phyloP scores from a whole-genome alignment of 2,797 vertebrate species.

The Alosa sapidissima region DNA sequence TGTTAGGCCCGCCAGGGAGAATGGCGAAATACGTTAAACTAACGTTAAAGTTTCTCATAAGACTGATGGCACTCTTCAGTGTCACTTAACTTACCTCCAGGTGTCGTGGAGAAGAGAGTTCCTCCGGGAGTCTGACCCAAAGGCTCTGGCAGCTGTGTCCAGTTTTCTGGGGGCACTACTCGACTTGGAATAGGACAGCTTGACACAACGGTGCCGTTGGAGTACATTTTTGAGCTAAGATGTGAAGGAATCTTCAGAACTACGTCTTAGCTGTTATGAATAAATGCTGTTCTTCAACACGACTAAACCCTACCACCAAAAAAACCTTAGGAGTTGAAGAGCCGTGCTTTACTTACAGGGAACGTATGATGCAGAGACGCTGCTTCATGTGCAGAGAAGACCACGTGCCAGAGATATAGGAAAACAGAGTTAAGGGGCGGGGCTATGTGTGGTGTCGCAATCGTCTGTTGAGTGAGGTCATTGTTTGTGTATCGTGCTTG shows the following conservation, averaged over 20 bases:
- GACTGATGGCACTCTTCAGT: not conserved
- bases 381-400: not conserved
- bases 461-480: slow-evolving; percentile 4
- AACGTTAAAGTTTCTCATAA: not conserved
- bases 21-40: not conserved
- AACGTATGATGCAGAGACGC: not conserved
- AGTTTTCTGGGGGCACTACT: slow-evolving; percentile 40
- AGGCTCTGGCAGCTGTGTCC: slow-evolving; percentile 48
- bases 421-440: not conserved
- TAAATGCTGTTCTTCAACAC: not conserved
- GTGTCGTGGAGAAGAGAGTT: slow-evolving; percentile 61
- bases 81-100: slow-evolving; percentile 53
- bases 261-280: not conserved
- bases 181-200: slow-evolving; percentile 61
- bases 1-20: not conserved
- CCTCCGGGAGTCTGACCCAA: slow-evolving; percentile 63
- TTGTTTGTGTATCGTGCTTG: not conserved
- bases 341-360: not conserved
- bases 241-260: not conserved
- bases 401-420: not conserved
- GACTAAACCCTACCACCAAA: not conserved
- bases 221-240: slow-evolving; percentile 48
- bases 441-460: not conserved
- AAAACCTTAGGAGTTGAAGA: not conserved
- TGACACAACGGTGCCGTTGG: slow-evolving; percentile 44